Evolutionary conservation across 64 coral and sea anemone genomes (phyloP).

Genomic region (Montipora foliosa): DNA sequence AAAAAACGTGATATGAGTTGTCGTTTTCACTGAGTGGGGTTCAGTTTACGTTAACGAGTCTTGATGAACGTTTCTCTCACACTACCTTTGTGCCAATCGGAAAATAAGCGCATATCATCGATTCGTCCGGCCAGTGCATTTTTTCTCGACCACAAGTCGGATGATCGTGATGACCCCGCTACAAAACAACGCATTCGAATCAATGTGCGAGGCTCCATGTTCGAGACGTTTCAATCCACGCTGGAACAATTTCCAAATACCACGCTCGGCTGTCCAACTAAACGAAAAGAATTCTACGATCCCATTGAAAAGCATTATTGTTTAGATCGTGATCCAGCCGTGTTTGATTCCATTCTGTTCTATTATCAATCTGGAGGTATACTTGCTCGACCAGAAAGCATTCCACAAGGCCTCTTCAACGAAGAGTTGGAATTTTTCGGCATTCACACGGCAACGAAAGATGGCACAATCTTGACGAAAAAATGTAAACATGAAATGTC

Average conservation of each 20-base stretch:
- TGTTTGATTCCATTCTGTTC: slow-evolving; percentile 82
- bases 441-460: slow-evolving; percentile 13
- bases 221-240: slow-evolving; percentile 78
- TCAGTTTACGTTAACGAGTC: no score
- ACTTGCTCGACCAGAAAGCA: slow-evolving; percentile 34
- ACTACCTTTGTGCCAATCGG: background rate
- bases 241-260: slow-evolving; percentile 83
- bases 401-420: slow-evolving; percentile 66
- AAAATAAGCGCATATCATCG: background rate
- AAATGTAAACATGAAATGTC: background rate
- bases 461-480: background rate
- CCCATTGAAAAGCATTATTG: slow-evolving; percentile 46
- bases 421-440: slow-evolving; percentile 79
- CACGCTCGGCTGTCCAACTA: slow-evolving; percentile 55
- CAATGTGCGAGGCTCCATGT: slow-evolving; percentile 51
- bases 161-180: background rate
- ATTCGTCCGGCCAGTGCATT: no score
- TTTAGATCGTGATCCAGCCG: slow-evolving; percentile 61
- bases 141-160: background rate
- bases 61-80: background rate
- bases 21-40: background rate
- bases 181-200: slow-evolving; percentile 50
- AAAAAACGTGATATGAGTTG: background rate
- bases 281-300: slow-evolving; percentile 57
- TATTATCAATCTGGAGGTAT: slow-evolving; percentile 85